Evolutionary conservation across 2,113 vertebrate genomes (phyloP).

Genomic region (Elephantulus edwardii): DNA sequence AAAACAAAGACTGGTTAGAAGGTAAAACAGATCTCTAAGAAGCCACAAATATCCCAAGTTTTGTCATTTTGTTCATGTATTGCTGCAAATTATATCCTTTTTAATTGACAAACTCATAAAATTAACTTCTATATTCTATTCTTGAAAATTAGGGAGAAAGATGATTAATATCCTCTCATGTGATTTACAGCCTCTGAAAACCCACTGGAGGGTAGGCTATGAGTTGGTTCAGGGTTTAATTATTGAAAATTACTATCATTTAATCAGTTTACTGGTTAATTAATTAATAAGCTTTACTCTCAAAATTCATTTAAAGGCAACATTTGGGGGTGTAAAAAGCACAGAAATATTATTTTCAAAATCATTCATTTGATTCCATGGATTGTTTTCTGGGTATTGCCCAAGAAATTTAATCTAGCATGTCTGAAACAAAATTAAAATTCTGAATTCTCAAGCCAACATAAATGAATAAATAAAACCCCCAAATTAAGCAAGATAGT

Average conservation of each 20-base stretch:
- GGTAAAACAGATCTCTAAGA: background rate
- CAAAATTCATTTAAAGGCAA: conserved; percentile 20
- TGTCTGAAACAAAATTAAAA: background rate
- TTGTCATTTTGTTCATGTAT: background rate
- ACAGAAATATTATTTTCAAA: background rate
- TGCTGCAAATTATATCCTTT: background rate
- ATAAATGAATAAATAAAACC: background rate
- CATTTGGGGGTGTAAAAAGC: background rate
- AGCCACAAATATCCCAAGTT: background rate
- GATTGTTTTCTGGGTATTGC: background rate
- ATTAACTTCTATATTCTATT: background rate
- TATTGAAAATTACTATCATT: conserved; percentile 26
- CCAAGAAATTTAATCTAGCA: background rate
- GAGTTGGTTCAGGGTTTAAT: too few relatives aligned
- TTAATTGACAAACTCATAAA: conserved; percentile 17
- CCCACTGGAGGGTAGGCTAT: too few relatives aligned
- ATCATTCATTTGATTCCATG: background rate
- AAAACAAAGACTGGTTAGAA: conserved; percentile 21
- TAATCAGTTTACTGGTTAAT: conserved; percentile 38
- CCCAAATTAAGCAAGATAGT: background rate
- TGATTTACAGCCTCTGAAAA: too few relatives aligned
- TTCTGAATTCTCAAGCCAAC: background rate
- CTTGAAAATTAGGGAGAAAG: too few relatives aligned
- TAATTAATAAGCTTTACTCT: background rate
- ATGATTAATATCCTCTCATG: too few relatives aligned